Evolutionary conservation across 2,797 vertebrate genomes (phyloP).

Genomic region (Halcyon badia): DNA sequence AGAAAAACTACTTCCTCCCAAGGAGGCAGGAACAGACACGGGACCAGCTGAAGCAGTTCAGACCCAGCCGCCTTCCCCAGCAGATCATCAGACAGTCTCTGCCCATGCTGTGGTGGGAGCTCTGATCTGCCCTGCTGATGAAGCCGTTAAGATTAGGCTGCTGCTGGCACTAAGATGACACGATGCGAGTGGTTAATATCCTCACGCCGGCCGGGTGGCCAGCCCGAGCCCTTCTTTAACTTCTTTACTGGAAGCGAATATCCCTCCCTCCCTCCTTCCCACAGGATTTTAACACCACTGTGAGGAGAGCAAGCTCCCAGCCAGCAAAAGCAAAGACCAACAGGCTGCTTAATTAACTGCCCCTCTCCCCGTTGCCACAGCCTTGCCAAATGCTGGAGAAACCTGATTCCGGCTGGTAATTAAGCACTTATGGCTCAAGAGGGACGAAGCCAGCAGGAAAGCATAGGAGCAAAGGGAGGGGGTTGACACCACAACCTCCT

Average conservation of each 20-base stretch:
- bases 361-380: conserved; percentile 9
- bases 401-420: not conserved
- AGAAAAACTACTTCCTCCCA: not conserved
- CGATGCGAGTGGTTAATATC: not conserved
- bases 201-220: conserved; percentile 40
- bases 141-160: conserved; percentile 21
- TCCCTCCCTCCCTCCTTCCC: conserved; percentile 4
- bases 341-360: conserved; percentile 17
- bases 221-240: not conserved
- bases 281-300: conserved; percentile 12
- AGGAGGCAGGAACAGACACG: not conserved
- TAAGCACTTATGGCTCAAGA: not conserved
- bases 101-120: not conserved
- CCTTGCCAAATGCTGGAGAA: conserved; percentile 8
- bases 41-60: not conserved
- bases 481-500: not conserved
- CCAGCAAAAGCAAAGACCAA: not conserved
- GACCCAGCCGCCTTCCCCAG: not conserved
- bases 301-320: not conserved
- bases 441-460: not conserved
- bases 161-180: not conserved
- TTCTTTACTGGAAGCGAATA: not conserved
- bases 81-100: not conserved
- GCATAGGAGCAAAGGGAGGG: not conserved
- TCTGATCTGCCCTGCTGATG: not conserved